Percentiles rank a stretch among this genome's conserved stretches.
These are phyloP conservation scores for Anagrus nilaparvatae DNA, from an alignment of 1,140 invertebrate species.

Conservation along the genomic window DNA sequence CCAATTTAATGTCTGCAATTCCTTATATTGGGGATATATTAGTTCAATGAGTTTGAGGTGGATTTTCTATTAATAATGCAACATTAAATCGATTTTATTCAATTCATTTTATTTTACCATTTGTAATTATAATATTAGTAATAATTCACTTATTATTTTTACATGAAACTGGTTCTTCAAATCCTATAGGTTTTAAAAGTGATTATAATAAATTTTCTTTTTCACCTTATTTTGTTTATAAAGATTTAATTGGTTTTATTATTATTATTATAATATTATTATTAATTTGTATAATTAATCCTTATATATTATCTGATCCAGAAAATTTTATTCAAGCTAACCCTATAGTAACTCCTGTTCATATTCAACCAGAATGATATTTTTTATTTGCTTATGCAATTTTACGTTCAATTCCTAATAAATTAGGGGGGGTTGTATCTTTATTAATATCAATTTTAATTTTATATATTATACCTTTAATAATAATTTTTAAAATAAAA, in stretches of 20 bases:
- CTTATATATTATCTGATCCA: constrained; percentile 48
- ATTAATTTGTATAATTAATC: constrained; percentile 34
- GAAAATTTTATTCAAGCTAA: constrained; percentile 52
- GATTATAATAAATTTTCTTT: no score
- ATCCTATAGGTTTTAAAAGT: no score
- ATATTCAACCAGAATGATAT: constrained; percentile 64
- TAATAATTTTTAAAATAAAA: constrained; percentile 40
- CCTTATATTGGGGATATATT: no score
- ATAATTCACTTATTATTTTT: no score
- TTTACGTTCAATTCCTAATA: constrained; percentile 58
- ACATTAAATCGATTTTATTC: no score
- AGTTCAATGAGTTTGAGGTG: no score
- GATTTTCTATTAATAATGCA: no score
- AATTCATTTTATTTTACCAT: no score
- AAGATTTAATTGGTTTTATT: constrained; percentile 46
- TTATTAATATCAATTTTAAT: constrained; percentile 49
- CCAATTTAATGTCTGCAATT: no score
- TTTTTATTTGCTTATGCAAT: constrained; percentile 64
- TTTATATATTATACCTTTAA: constrained; percentile 31
- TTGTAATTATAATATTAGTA: no score
- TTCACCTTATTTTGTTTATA: constrained; percentile 44
- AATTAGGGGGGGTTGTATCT: constrained; percentile 56
- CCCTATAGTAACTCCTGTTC: constrained; percentile 50
- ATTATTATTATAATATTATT: constrained; percentile 38
- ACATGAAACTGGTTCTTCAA: no score